Evolutionary conservation across 2,113 vertebrate species (phyloP).

Genomic region (Sclerurus mexicanus): DNA sequence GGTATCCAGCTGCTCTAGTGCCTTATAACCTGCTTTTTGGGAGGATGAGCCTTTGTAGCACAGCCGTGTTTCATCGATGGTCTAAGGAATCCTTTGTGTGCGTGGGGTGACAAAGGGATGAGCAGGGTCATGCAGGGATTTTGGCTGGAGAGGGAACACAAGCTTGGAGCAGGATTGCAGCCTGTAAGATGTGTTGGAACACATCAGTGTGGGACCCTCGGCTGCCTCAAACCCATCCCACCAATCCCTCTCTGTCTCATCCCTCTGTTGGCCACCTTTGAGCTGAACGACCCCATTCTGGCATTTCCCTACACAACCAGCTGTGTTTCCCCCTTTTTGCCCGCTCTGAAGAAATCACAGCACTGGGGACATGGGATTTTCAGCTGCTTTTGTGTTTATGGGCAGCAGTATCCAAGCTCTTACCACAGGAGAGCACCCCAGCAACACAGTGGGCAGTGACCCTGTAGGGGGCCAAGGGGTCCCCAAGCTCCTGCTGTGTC

Average conservation of each 20-base stretch:
- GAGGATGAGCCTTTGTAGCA: neutral
- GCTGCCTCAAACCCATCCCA: neutral
- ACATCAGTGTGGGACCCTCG: neutral
- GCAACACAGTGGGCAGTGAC: fast-evolving
- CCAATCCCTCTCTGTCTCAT: fast-evolving
- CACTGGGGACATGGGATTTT: fast-evolving
- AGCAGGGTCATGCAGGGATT: neutral
- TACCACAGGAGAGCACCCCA: fast-evolving
- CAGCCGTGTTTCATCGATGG: neutral
- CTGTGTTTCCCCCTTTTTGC: neutral
- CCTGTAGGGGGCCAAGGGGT: fast-evolving
- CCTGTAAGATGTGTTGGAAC: neutral
- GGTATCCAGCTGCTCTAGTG: neutral
- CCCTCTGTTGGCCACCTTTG: neutral
- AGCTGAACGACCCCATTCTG: neutral
- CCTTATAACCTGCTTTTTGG: neutral
- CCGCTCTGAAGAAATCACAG: neutral
- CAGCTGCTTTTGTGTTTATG: neutral
- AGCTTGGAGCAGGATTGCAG: neutral
- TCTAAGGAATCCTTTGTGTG: neutral
- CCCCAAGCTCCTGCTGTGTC: neutral
- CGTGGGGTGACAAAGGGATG: neutral
- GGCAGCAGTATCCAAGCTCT: neutral
- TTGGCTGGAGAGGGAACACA: neutral
- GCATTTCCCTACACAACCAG: neutral